phyloP scores from a whole-genome alignment of 2,888 invertebrate genomes.

The Gandaritis pyraliata region DNA sequence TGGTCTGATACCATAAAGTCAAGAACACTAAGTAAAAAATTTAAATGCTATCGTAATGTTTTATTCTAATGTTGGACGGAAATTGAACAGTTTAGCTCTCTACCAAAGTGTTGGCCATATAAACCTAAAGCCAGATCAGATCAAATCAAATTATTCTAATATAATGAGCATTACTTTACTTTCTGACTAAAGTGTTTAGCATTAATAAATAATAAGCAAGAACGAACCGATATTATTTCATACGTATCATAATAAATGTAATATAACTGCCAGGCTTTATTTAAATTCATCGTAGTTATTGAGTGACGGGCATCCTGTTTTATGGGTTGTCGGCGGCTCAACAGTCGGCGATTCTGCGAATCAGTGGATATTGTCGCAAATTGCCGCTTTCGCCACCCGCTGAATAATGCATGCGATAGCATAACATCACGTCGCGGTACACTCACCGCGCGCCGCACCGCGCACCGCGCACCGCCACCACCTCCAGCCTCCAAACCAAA shows the following conservation, averaged over 20 bases:
- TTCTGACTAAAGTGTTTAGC: background rate
- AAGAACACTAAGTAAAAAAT: too few species aligned
- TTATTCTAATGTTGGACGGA: too few species aligned
- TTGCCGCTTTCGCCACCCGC: slow-evolving; percentile 82
- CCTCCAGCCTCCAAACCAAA: slow-evolving; percentile 49
- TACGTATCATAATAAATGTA: slow-evolving; percentile 40
- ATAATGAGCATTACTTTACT: too few species aligned
- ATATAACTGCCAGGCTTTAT: slow-evolving; percentile 56
- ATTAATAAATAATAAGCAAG: background rate
- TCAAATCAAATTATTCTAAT: too few species aligned
- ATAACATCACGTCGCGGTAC: slow-evolving; percentile 78
- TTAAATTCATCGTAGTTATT: slow-evolving; percentile 76
- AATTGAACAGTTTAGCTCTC: too few species aligned
- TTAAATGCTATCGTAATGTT: too few species aligned
- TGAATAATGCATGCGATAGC: slow-evolving; percentile 83
- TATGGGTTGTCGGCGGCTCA: slow-evolving; percentile 76
- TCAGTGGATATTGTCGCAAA: slow-evolving; percentile 83
- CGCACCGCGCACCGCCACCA: slow-evolving; percentile 41
- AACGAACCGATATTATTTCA: slow-evolving; percentile 18
- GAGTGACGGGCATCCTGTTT: slow-evolving; percentile 80
- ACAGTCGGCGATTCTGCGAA: slow-evolving; percentile 79
- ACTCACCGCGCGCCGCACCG: slow-evolving; percentile 41
- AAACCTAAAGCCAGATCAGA: too few species aligned
- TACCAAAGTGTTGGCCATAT: too few species aligned
- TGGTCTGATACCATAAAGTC: too few species aligned